Evolutionary conservation across 2,888 invertebrate genomes (phyloP).

Genomic region (Chrysotoxum bicinctum): DNA sequence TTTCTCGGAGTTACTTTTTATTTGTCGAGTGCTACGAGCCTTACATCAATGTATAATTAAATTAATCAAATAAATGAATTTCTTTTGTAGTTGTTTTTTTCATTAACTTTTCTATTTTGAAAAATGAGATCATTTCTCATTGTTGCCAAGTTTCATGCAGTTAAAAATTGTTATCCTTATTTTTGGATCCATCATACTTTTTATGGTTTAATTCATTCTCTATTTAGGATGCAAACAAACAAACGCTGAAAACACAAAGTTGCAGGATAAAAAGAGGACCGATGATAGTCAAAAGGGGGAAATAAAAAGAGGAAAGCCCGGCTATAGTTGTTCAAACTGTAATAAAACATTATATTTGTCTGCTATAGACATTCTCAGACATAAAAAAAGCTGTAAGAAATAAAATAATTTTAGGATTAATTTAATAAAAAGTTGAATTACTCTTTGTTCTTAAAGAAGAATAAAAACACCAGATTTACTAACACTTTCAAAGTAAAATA

Average conservation of each 20-base stretch:
- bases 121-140: no score
- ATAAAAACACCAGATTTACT: not conserved
- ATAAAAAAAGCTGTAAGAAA: constrained; percentile 86
- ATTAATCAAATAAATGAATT: no score
- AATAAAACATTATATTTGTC: constrained; percentile 86
- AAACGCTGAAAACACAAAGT: constrained; percentile 74
- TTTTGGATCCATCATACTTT: not conserved
- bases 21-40: no score
- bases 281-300: not conserved
- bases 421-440: not conserved
- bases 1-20: no score
- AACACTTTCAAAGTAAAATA: not conserved
- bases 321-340: constrained; percentile 89
- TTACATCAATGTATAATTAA: no score
- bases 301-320: constrained; percentile 11
- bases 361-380: constrained; percentile 92
- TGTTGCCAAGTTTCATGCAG: no score
- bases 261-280: constrained; percentile 76
- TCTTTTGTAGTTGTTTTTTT: no score
- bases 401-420: constrained; percentile 21
- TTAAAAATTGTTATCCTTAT: constrained; percentile 7
- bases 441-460: not conserved
- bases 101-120: no score
- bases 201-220: not conserved
- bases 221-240: constrained; percentile 69